Evolutionary conservation across 2,888 invertebrate species (phyloP).

Genomic region (Scelioninae gen. 2): DNA sequence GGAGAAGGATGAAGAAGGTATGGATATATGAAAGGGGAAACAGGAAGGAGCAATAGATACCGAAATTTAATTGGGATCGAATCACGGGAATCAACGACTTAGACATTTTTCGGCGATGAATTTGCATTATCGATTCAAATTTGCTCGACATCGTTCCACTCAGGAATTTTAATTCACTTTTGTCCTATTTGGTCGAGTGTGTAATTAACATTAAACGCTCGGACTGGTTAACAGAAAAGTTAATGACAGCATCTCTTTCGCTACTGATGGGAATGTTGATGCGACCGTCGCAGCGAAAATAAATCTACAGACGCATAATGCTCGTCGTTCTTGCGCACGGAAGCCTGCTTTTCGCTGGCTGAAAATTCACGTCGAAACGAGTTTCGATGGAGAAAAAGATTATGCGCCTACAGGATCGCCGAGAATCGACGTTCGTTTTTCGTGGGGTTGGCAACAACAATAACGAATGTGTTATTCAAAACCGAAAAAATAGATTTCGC

Average conservation of each 20-base stretch:
- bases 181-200: constrained; percentile 18
- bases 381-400: constrained; percentile 11
- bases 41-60: too few species aligned
- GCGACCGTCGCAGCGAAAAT: constrained; percentile 20
- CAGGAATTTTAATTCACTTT: constrained; percentile 36
- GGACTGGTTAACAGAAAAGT: constrained; percentile 36
- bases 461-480: constrained; percentile 31
- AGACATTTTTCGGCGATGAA: too few species aligned
- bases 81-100: too few species aligned
- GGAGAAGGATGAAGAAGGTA: too few species aligned
- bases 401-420: too few species aligned
- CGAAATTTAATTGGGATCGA: too few species aligned
- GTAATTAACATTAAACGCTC: constrained; percentile 34
- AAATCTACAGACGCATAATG: constrained; percentile 1
- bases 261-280: constrained; percentile 34
- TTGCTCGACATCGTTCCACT: too few species aligned
- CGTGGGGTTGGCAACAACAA: background rate
- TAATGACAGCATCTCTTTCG: constrained; percentile 42
- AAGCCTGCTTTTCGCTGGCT: background rate
- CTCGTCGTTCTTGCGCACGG: background rate
- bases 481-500: constrained; percentile 12
- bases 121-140: too few species aligned
- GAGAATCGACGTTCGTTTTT: constrained; percentile 1
- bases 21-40: too few species aligned
- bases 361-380: background rate